A percentile compares a stretch with the other conserved stretches of the same genome.
Evolutionary conservation across 2,888 invertebrate genomes (phyloP).

Genomic region (Sarcophaga carnaria): DNA sequence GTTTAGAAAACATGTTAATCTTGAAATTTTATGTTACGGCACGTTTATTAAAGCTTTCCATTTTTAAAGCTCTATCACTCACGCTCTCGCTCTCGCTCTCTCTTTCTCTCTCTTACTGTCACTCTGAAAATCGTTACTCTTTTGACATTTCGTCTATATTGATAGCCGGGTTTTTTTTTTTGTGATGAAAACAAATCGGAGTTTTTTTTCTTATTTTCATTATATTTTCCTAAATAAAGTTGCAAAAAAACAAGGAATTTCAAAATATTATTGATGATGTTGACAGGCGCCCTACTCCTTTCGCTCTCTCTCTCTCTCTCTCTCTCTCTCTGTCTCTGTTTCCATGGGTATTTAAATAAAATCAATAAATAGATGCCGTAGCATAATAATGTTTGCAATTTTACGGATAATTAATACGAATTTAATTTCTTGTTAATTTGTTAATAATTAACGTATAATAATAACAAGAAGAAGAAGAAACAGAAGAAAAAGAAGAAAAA

Average conservation of each 20-base stretch:
- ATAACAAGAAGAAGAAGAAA: background rate
- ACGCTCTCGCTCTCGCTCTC: no score
- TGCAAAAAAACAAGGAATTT: background rate
- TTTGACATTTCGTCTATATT: background rate
- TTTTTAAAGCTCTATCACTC: background rate
- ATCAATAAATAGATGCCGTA: no score
- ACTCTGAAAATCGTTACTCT: no score
- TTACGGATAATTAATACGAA: conserved; percentile 41
- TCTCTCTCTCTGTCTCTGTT: no score
- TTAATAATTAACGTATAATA: conserved; percentile 43
- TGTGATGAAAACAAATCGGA: no score
- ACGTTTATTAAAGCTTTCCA: conserved; percentile 58
- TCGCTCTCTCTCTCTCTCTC: no score
- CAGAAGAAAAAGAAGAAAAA: no score
- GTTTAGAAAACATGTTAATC: conserved; percentile 59
- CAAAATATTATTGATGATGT: background rate
- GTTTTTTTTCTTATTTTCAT: background rate
- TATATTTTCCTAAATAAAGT: background rate
- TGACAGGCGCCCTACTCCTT: background rate
- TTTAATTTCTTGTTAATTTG: conserved; percentile 49
- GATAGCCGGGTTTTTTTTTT: background rate
- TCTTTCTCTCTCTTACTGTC: no score
- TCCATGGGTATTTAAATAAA: no score
- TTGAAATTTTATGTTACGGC: conserved; percentile 60
- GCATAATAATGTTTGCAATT: conserved; percentile 5